Percentiles rank a stretch among this genome's conserved stretches.
Conservation (phyloP, 2,797 vertebrate species). For the Syndactyla subalaris region DNA sequence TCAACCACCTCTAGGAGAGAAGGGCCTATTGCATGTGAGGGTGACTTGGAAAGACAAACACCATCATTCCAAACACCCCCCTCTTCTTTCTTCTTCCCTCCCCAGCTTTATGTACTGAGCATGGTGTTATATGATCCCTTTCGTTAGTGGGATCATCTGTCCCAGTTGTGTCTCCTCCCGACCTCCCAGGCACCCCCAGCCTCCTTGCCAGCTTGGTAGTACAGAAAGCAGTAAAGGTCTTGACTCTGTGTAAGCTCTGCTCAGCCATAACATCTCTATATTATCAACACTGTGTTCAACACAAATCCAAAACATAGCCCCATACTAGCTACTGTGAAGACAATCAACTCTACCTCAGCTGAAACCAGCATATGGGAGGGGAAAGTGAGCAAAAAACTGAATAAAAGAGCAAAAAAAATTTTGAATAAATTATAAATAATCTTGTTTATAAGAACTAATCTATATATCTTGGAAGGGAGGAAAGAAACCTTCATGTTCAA, state of each 20-base stretch:
- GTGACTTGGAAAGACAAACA: neutral
- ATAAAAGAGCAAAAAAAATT: neutral
- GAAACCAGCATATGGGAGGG: rapidly evolving
- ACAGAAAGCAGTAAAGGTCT: neutral
- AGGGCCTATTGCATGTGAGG: neutral
- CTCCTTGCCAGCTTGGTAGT: neutral
- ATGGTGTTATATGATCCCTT: neutral
- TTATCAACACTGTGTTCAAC: neutral
- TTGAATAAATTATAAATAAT: neutral
- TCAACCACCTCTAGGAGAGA: neutral
- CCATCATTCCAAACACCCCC: no score
- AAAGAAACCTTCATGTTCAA: neutral
- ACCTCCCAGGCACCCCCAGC: no score
- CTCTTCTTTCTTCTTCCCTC: neutral
- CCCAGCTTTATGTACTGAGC: neutral
- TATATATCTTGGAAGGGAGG: neutral
- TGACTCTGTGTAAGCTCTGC: neutral
- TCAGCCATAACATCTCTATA: neutral
- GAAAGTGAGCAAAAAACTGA: neutral
- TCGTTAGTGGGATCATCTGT: neutral
- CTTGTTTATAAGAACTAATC: neutral
- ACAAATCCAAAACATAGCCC: neutral
- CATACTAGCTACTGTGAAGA: neutral
- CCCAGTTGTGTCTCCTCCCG: neutral
- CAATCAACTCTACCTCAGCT: neutral